Evolutionary conservation across 2,113 vertebrate genomes (phyloP).

Genomic region (Hydrolagus affinis): DNA sequence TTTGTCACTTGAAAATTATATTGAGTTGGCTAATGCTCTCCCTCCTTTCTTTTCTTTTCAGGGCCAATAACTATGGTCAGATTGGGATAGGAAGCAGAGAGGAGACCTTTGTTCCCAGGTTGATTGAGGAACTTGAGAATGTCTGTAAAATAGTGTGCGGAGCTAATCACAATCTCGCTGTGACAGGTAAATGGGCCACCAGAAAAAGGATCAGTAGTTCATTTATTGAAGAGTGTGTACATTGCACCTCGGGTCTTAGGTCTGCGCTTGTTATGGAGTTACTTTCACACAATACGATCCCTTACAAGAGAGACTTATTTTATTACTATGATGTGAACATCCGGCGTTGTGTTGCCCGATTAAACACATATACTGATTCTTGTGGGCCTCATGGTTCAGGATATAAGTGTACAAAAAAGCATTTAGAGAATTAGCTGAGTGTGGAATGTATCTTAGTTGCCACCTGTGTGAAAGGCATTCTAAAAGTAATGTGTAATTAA

Average conservation of each 20-base stretch:
- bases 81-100: conserved; percentile 43
- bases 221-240: not conserved
- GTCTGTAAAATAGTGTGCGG: conserved; percentile 45
- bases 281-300: not conserved
- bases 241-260: not conserved
- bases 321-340: not conserved
- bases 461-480: not conserved
- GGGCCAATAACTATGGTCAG: conserved; percentile 47
- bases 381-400: not conserved
- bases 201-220: not conserved
- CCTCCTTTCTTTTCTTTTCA: conserved; percentile 18
- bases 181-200: conserved; percentile 41
- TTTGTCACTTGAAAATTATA: not conserved
- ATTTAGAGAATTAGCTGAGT: not conserved
- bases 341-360: not conserved
- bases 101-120: conserved; percentile 37
- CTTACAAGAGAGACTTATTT: not conserved
- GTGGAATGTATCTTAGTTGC: no score
- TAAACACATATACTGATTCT: no score
- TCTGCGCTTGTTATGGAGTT: not conserved
- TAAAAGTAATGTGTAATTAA: not conserved
- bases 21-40: not conserved
- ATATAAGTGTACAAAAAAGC: not conserved
- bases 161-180: conserved; percentile 42
- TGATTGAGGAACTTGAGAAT: conserved; percentile 40